A percentile compares a stretch with the other conserved stretches of the same genome.
Conservation (phyloP, 2,797 vertebrate species). For the Crax fasciolata region DNA sequence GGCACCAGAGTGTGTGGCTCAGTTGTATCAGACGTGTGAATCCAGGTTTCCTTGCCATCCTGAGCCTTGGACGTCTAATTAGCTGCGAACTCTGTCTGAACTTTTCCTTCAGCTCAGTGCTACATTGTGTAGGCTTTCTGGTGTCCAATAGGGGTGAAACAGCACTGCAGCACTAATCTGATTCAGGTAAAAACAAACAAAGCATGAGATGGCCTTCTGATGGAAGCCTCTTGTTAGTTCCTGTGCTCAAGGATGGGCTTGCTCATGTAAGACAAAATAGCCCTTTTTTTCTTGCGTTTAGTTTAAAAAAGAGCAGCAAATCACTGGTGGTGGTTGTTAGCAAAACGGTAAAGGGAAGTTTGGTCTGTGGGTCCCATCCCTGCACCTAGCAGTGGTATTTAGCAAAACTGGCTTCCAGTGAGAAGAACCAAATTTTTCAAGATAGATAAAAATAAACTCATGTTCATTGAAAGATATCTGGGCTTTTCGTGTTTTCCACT, state of each 20-base stretch:
- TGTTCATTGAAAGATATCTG: background rate
- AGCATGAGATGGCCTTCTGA: background rate
- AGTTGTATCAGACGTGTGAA: background rate
- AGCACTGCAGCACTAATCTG: background rate
- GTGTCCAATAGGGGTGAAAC: constrained; percentile 22
- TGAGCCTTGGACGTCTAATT: constrained; percentile 1
- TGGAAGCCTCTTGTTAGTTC: background rate
- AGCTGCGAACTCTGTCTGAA: constrained; percentile 57
- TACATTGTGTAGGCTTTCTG: background rate
- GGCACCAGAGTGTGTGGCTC: accelerated
- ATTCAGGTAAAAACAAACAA: constrained; percentile 60
- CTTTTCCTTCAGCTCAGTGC: constrained; percentile 7
- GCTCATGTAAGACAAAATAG: background rate
- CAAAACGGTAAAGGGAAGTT: background rate
- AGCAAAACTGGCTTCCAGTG: background rate
- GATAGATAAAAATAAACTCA: background rate
- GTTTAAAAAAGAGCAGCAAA: background rate
- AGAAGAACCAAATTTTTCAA: background rate
- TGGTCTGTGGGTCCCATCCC: background rate
- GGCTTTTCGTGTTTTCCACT: background rate
- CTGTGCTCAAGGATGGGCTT: background rate
- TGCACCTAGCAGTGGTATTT: accelerated
- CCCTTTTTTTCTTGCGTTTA: background rate
- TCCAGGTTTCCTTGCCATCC: background rate
- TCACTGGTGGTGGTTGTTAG: background rate